Conservation (phyloP, 64 coral and sea anemone species). For the Montipora sp. region DNA sequence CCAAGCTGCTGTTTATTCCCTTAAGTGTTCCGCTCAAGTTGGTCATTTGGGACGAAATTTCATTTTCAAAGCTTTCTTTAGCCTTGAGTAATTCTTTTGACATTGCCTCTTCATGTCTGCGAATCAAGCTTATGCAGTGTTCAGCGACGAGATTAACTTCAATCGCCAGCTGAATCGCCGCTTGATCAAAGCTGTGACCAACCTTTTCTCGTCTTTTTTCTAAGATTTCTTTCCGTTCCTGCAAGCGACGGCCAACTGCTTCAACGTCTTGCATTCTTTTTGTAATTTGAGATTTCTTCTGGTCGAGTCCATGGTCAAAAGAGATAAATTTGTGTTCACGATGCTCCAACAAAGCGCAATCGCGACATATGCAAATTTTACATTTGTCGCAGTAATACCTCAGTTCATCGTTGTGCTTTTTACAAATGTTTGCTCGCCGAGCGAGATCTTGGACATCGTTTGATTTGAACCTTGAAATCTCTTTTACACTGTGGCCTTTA, state of each 20-base stretch:
- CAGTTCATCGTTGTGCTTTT: neutral
- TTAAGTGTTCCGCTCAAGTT: neutral
- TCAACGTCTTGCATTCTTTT: conserved; percentile 2
- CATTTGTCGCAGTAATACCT: conserved; percentile 12
- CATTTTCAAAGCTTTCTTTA: neutral
- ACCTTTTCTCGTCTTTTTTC: neutral
- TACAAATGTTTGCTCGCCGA: neutral
- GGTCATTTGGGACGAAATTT: neutral
- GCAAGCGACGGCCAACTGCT: neutral
- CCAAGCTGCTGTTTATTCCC: conserved; percentile 6
- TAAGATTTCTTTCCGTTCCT: neutral
- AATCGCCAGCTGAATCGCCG: neutral
- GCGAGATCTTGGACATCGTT: conserved; percentile 11
- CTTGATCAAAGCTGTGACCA: neutral
- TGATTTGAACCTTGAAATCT: neutral
- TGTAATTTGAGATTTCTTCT: neutral
- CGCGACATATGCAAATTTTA: conserved; percentile 6
- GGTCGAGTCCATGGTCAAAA: neutral
- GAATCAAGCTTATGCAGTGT: neutral
- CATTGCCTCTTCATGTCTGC: neutral
- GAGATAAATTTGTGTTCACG: neutral
- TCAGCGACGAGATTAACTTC: neutral
- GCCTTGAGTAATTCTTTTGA: neutral
- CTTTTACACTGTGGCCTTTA: neutral
- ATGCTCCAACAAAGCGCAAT: conserved; percentile 18